Evolutionary conservation across 2,888 invertebrate species (phyloP), one percentile per base, ranked within the genome.

Genomic region (Leptopilina syphax): DNA sequence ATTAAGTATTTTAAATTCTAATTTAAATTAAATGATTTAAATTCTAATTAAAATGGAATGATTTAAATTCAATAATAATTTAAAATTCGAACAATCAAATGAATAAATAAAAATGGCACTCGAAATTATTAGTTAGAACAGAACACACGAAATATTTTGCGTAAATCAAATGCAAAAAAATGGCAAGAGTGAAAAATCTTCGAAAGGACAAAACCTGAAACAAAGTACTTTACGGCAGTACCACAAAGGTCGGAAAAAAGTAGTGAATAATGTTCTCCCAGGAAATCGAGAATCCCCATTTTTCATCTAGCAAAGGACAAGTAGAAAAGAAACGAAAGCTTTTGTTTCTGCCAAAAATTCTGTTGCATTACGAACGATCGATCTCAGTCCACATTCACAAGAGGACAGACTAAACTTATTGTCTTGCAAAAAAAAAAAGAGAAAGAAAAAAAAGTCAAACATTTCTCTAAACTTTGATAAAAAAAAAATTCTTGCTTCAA

Each of bases 211-310:
- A 70, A 70, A 54, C 54, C 70, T 70, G 50, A 70, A 70, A 70
- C 70, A 70, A 54, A 70, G 70, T 70, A 70, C 27, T 70, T 24
- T 63, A 63, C 27, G 8, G 70, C 70, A 13, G 27, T 50, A 70
- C 70, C 70, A 50, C 70, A 50, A 70, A 27, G 70, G 70, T 54
- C 24, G 70, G 70, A 70, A 70, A 54, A 44, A 70, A 54, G 12
- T 70, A 50, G 54, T 70, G 70, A 70, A 70, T 50, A 54, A 70
- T 70, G 70, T 50, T 50, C 70, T 70, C 27, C 70, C 27, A 54
- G 70, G 54, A 70, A 70, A 70, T 24, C 54, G 27, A 70, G 70
- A 50, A 70, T 70, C 70, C 27, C 70, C 54, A 70, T 70, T 70
- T 70, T 54, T 70, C 70, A 70, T 24, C 70, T 70, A 50, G 50